These are phyloP conservation scores for Amblyjoppa proteus DNA, from an alignment of 2,888 invertebrate genomes.

Conservation along the genomic window DNA sequence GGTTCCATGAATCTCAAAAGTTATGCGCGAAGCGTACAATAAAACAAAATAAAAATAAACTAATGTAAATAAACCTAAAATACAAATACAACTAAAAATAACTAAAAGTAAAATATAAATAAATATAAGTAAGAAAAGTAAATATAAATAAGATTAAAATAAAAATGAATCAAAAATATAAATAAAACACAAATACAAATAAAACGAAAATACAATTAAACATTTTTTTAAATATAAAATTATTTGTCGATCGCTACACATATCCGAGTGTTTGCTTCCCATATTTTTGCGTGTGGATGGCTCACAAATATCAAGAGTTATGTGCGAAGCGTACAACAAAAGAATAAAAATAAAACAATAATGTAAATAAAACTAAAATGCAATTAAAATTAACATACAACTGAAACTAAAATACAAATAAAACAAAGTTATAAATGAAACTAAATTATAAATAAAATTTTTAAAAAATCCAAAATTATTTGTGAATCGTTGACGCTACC, in stretches of 20 bases:
- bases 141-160: background rate
- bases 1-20: too few species aligned
- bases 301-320: too few species aligned
- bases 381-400: too few species aligned
- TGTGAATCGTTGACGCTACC: constrained; percentile 73
- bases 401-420: background rate
- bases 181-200: background rate
- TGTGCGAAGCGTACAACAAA: too few species aligned
- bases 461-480: background rate
- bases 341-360: background rate
- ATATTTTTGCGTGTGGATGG: too few species aligned
- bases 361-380: background rate
- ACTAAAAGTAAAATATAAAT: background rate
- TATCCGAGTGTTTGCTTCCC: too few species aligned
- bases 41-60: too few species aligned
- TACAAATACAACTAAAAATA: background rate
- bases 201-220: background rate
- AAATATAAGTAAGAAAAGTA: too few species aligned
- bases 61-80: too few species aligned
- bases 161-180: background rate
- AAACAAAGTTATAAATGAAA: background rate
- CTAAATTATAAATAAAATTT: background rate
- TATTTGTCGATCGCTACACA: too few species aligned
- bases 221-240: too few species aligned
- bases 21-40: too few species aligned